Percentiles rank a stretch among this genome's conserved stretches.
These are phyloP conservation scores for Sycophila texana DNA, from an alignment of 2,888 invertebrate species.

Conservation along the genomic window DNA sequence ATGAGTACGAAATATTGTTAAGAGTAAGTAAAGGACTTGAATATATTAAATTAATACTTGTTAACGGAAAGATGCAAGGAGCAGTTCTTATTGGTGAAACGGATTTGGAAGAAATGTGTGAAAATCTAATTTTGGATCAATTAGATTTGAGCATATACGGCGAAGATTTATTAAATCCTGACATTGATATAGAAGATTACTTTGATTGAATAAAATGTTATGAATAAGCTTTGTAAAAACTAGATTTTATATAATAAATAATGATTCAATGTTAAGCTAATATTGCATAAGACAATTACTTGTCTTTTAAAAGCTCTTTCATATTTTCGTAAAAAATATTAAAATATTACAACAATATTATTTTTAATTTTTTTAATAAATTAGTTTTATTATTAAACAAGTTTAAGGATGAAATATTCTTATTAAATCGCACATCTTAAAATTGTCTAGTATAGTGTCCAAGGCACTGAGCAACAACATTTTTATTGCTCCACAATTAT, in stretches of 20 bases:
- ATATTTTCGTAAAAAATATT: too few relatives aligned
- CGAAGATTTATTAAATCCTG: slow-evolving; percentile 94
- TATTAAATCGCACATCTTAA: slow-evolving; percentile 20
- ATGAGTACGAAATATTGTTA: slow-evolving; percentile 88
- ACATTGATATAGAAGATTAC: slow-evolving; percentile 98
- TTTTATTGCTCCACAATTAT: background rate
- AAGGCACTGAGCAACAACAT: background rate
- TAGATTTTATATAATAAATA: background rate
- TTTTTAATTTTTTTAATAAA: slow-evolving; percentile 28
- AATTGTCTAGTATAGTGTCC: background rate
- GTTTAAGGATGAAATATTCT: slow-evolving; percentile 28
- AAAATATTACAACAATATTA: background rate
- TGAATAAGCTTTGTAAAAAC: slow-evolving; percentile 4
- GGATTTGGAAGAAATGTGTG: slow-evolving; percentile 97
- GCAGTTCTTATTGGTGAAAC: slow-evolving; percentile 98
- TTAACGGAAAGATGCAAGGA: slow-evolving; percentile 91
- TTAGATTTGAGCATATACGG: slow-evolving; percentile 92
- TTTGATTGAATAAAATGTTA: slow-evolving; percentile 84
- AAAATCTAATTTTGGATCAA: slow-evolving; percentile 97
- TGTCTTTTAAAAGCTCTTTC: too few relatives aligned
- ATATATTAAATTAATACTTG: slow-evolving; percentile 92
- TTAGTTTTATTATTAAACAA: slow-evolving; percentile 31
- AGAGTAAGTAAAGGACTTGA: slow-evolving; percentile 88
- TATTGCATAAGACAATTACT: background rate
- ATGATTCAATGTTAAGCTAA: background rate